Evolutionary conservation across 2,888 invertebrate species (phyloP).

Genomic region (Apodemia zela): DNA sequence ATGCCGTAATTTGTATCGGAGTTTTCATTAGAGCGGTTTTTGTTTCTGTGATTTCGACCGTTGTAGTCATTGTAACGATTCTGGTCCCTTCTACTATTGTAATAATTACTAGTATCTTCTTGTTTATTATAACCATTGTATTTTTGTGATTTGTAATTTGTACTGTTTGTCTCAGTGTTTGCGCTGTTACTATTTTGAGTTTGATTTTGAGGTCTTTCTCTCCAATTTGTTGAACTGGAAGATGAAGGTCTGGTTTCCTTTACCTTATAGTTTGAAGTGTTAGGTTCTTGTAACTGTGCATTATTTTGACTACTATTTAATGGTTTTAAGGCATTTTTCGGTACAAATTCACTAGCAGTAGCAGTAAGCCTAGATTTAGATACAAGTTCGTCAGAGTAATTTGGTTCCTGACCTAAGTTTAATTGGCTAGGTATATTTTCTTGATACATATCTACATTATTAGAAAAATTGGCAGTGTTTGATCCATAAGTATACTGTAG

Average conservation of each 20-base stretch:
- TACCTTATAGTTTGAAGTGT: slow-evolving; percentile 25
- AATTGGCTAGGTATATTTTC: slow-evolving; percentile 45
- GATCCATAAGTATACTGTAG: slow-evolving; percentile 47
- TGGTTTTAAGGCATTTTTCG: slow-evolving; percentile 56
- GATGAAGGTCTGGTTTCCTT: slow-evolving; percentile 43
- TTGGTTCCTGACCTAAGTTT: slow-evolving; percentile 39
- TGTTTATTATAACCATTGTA: slow-evolving; percentile 37
- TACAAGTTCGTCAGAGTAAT: slow-evolving; percentile 52
- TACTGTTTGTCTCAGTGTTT: slow-evolving; percentile 26
- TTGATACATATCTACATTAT: slow-evolving; percentile 44
- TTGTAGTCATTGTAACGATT: slow-evolving; percentile 23
- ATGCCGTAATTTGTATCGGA: slow-evolving; percentile 35
- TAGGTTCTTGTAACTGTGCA: slow-evolving; percentile 33
- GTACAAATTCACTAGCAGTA: slow-evolving; percentile 81
- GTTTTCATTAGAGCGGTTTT: slow-evolving; percentile 28
- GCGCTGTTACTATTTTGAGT: slow-evolving; percentile 34
- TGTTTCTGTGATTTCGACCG: slow-evolving; percentile 17
- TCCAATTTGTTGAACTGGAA: slow-evolving; percentile 55
- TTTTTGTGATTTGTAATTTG: slow-evolving; percentile 39
- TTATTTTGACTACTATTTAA: slow-evolving; percentile 36
- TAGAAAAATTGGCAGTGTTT: slow-evolving; percentile 42
- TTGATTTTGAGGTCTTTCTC: slow-evolving; percentile 46
- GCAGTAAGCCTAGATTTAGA: slow-evolving; percentile 77
- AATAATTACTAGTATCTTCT: slow-evolving; percentile 37
- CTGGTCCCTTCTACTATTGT: slow-evolving; percentile 25